Percentiles rank a stretch among this genome's conserved stretches.
Evolutionary conservation across 2,113 vertebrate species (phyloP).

Genomic region (Mastomys natalensis): DNA sequence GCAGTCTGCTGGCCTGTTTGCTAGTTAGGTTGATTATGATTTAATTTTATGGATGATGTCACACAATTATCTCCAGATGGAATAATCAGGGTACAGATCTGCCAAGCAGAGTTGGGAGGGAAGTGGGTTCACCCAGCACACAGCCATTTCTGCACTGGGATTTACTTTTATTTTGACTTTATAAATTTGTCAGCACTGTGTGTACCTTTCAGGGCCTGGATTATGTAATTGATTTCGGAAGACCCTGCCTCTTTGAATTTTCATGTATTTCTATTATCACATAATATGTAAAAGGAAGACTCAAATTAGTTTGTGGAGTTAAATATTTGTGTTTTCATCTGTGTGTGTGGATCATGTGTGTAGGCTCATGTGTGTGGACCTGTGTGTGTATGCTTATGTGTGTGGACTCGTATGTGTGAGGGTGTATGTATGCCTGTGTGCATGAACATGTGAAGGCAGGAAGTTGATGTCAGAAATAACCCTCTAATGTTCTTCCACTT

Average conservation of each 20-base stretch:
- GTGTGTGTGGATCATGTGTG: not conserved
- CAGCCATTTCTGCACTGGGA: conserved; percentile 84
- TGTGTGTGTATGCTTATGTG: not conserved
- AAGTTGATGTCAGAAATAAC: too few relatives aligned
- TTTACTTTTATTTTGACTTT: conserved; percentile 87
- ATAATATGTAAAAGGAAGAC: conserved; percentile 13
- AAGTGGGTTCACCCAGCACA: conserved; percentile 81
- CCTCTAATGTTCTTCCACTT: not conserved
- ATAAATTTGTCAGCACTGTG: conserved; percentile 78
- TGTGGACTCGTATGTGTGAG: not conserved
- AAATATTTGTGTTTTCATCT: not conserved
- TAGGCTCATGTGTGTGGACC: not conserved
- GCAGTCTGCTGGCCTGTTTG: conserved; percentile 80
- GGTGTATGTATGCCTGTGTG: not conserved
- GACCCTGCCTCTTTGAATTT: conserved; percentile 16
- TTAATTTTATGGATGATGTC: conserved; percentile 91
- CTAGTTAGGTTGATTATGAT: conserved; percentile 87
- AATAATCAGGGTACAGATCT: conserved; percentile 86
- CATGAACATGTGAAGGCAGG: not conserved
- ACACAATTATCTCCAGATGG: conserved; percentile 91
- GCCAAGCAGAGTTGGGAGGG: conserved; percentile 86
- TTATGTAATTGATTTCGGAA: conserved; percentile 74
- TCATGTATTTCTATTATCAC: conserved; percentile 44
- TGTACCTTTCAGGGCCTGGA: conserved; percentile 62
- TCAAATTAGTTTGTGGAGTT: conserved; percentile 60